Percentiles rank a stretch among this genome's conserved stretches.
Conservation (phyloP, 2,113 vertebrate species). For the Centrocercus urophasianus region DNA sequence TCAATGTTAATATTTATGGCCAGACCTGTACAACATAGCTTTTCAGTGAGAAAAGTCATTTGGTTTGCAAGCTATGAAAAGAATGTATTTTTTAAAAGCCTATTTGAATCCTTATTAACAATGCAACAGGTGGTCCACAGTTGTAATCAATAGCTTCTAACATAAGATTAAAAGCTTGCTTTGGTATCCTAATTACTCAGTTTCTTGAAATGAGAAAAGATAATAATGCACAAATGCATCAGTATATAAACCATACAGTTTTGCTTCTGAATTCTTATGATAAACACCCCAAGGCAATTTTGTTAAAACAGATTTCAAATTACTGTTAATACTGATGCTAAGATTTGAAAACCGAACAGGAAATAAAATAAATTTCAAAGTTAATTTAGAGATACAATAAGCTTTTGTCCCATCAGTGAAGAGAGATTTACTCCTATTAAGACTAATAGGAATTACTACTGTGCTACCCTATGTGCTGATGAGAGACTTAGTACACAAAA, state of each 20-base stretch:
- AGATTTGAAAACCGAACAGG: conserved; percentile 30
- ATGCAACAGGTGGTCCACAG: not conserved
- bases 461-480: not conserved
- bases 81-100: not conserved
- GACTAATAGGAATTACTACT: conserved; percentile 43
- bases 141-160: conserved; percentile 14
- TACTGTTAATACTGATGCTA: not conserved
- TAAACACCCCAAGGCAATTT: not conserved
- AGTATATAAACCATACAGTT: conserved; percentile 6
- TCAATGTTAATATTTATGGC: not conserved
- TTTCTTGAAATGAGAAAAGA: conserved; percentile 31
- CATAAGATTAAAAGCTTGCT: conserved; percentile 36
- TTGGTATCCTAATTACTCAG: conserved; percentile 22
- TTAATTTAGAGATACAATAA: conserved; percentile 29
- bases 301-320: not conserved
- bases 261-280: conserved; percentile 18
- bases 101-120: conserved; percentile 23
- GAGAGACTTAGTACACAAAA: not conserved
- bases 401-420: conserved; percentile 33
- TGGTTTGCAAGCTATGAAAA: conserved; percentile 11
- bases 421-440: conserved; percentile 47
- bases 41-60: not conserved
- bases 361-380: not conserved
- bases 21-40: not conserved
- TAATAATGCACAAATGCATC: conserved; percentile 2